These are phyloP conservation scores for Anodontia alba DNA, from an alignment of 2,888 invertebrate species.

Conservation along the genomic window DNA sequence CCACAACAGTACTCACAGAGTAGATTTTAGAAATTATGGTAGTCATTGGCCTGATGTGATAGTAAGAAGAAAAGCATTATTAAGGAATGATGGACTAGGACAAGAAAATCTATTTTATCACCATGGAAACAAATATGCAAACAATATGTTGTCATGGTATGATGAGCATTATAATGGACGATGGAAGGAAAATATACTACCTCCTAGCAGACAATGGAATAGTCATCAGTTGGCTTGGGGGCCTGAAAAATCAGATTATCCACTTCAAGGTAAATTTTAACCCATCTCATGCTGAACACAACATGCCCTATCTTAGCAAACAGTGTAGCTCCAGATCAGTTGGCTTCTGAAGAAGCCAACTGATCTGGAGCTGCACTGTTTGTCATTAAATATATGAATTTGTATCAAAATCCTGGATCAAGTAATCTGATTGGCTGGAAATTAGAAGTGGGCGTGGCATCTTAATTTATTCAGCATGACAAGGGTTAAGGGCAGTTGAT, in stretches of 20 bases:
- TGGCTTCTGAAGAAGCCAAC: not conserved
- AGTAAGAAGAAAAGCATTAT: slow-evolving; percentile 76
- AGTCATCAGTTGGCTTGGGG: slow-evolving; percentile 80
- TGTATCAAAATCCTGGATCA: too few species aligned
- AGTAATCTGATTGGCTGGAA: too few species aligned
- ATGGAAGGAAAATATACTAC: slow-evolving; percentile 74
- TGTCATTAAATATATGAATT: too few species aligned
- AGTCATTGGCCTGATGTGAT: slow-evolving; percentile 78
- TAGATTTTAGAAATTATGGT: slow-evolving; percentile 78
- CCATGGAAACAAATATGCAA: slow-evolving; percentile 82
- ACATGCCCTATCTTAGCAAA: not conserved
- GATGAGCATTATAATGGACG: slow-evolving; percentile 83
- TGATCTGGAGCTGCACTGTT: not conserved
- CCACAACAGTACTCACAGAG: slow-evolving; percentile 81
- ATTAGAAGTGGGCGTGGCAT: too few species aligned
- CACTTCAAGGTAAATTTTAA: slow-evolving; percentile 78
- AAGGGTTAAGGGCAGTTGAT: too few species aligned
- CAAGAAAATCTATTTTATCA: slow-evolving; percentile 81
- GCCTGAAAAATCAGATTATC: slow-evolving; percentile 83
- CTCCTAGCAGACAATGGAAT: slow-evolving; percentile 80
- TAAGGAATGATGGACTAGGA: slow-evolving; percentile 79
- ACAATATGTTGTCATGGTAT: slow-evolving; percentile 83
- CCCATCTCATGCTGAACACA: too few species aligned
- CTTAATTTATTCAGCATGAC: too few species aligned
- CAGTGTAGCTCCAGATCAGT: not conserved